phyloP scores from a whole-genome alignment of 2,888 invertebrate genomes.

The Caenorhabditis doughertyi region DNA sequence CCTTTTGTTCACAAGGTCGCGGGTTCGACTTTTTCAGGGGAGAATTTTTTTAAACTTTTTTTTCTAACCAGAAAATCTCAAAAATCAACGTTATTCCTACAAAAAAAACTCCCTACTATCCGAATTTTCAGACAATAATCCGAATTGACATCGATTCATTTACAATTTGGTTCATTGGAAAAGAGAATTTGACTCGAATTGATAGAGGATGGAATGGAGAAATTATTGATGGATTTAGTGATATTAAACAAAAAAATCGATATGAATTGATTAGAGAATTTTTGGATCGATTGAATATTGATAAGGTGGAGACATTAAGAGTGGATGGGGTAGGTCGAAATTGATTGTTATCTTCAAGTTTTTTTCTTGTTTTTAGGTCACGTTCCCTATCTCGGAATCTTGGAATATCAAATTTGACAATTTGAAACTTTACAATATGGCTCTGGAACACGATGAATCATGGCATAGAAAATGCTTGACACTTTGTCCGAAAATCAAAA shows the following conservation, averaged over 20 bases:
- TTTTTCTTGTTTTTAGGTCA: neutral
- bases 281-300: neutral
- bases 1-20: too few species aligned
- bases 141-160: constrained; percentile 29
- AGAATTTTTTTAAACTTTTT: too few species aligned
- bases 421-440: neutral
- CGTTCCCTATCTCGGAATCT: neutral
- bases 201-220: constrained; percentile 38
- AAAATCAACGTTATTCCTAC: too few species aligned
- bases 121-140: constrained; percentile 31
- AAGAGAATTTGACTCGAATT: constrained; percentile 28
- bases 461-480: neutral
- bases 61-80: neutral
- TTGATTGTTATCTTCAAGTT: too few species aligned
- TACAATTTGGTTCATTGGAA: constrained; percentile 44
- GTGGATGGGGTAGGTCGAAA: constrained; percentile 6
- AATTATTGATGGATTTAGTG: constrained; percentile 23
- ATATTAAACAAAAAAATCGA: constrained; percentile 15
- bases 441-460: neutral
- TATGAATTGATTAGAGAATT: constrained; percentile 1
- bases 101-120: neutral
- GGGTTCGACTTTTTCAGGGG: too few species aligned
- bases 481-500: neutral
- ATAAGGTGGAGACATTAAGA: neutral
- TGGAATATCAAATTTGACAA: neutral